Conservation (phyloP, 2,888 invertebrate genomes). For the Scaeva pyrastri region DNA sequence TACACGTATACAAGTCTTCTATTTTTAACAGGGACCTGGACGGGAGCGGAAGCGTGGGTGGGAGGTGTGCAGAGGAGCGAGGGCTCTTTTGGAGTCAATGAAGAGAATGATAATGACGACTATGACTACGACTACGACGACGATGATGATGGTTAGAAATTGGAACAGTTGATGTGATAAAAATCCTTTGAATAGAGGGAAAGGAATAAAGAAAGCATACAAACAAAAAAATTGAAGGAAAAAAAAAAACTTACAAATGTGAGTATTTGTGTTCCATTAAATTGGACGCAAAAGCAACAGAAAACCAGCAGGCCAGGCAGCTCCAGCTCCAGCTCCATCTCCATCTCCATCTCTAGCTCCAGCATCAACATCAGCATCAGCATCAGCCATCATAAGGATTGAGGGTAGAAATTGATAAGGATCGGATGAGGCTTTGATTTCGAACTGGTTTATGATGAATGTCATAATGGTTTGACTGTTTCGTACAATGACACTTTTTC, state of each 20-base stretch:
- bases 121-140: too few relatives aligned
- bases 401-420: slow-evolving; percentile 74
- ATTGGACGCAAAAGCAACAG: slow-evolving; percentile 48
- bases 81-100: slow-evolving; percentile 31
- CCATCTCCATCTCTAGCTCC: too few relatives aligned
- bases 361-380: too few relatives aligned
- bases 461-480: slow-evolving; percentile 57
- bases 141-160: slow-evolving; percentile 64
- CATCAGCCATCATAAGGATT: slow-evolving; percentile 49
- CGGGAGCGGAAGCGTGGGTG: too few relatives aligned
- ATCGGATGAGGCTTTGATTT: slow-evolving; percentile 73
- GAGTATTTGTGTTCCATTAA: slow-evolving; percentile 73
- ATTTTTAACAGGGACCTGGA: neutral
- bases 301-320: neutral
- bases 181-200: slow-evolving; percentile 71
- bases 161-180: slow-evolving; percentile 74
- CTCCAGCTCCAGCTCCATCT: too few relatives aligned
- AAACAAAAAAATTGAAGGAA: neutral
- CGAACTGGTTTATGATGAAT: slow-evolving; percentile 69
- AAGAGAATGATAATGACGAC: slow-evolving; percentile 54
- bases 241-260: slow-evolving; percentile 45
- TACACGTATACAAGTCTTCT: too few relatives aligned
- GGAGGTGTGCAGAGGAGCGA: neutral
- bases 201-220: slow-evolving; percentile 29
- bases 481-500: slow-evolving; percentile 47